phyloP scores from a whole-genome alignment of 2,113 vertebrate genomes.

The Theristicus caerulescens region DNA sequence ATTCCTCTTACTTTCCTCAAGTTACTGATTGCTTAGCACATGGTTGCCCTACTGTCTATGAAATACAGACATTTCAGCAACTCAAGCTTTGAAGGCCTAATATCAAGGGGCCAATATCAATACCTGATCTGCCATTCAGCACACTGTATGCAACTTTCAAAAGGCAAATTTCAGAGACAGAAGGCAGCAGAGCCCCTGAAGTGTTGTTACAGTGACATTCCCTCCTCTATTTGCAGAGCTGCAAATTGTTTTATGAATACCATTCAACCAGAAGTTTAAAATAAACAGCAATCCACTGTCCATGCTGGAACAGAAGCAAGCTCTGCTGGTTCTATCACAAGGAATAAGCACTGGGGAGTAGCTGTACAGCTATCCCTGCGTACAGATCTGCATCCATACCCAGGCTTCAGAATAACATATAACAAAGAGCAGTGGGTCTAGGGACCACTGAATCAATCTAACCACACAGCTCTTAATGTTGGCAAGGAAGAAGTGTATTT shows the following conservation, averaged over 20 bases:
- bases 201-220: slow-evolving; percentile 5
- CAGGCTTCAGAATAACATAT: not conserved
- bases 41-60: not conserved
- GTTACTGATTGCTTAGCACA: not conserved
- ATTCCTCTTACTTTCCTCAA: not conserved
- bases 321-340: not conserved
- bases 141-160: not conserved
- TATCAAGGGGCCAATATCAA: slow-evolving; percentile 2
- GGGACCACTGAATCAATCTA: slow-evolving; percentile 12
- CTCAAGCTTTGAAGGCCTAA: not conserved
- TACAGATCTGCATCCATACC: not conserved
- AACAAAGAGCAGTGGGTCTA: not conserved
- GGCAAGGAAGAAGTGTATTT: slow-evolving; percentile 25
- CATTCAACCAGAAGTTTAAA: not conserved
- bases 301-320: not conserved
- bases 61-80: slow-evolving; percentile 9
- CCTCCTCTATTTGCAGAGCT: not conserved
- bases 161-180: not conserved
- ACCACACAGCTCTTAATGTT: not conserved
- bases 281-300: not conserved
- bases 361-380: not conserved
- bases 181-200: not conserved
- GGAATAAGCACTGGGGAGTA: not conserved
- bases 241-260: not conserved
- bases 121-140: slow-evolving; percentile 23